Conservation (phyloP, 1,140 invertebrate genomes). For the Pemphigus obesinymphae region DNA sequence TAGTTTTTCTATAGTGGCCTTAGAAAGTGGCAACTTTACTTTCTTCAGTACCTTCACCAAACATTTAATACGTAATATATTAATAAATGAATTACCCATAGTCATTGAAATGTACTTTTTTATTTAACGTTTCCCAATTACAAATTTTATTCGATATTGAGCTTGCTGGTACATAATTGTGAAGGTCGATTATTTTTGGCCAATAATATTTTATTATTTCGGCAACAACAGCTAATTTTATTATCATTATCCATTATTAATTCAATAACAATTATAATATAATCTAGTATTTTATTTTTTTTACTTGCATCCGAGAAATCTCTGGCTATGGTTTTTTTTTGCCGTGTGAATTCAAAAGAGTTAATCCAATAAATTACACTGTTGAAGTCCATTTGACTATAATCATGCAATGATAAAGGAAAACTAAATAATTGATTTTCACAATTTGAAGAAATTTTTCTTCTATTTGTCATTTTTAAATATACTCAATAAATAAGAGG, state of each 20-base stretch:
- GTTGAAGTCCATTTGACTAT: neutral
- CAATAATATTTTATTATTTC: constrained; percentile 69
- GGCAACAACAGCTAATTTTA: constrained; percentile 59
- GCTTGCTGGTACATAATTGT: constrained; percentile 67
- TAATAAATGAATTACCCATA: neutral
- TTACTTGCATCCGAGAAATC: constrained; percentile 71
- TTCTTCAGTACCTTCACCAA: constrained; percentile 6
- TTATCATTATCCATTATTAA: too few relatives aligned
- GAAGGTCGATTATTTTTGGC: constrained; percentile 66
- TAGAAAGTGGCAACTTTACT: neutral
- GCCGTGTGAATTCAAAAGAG: constrained; percentile 58
- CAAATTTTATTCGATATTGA: constrained; percentile 63
- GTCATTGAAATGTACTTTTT: constrained; percentile 54
- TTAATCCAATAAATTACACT: constrained; percentile 52
- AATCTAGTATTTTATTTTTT: too few relatives aligned
- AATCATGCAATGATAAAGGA: neutral
- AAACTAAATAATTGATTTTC: neutral
- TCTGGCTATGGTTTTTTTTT: too few relatives aligned
- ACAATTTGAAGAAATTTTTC: neutral
- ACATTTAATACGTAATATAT: neutral
- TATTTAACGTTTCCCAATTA: constrained; percentile 71
- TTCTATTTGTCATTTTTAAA: too few relatives aligned
- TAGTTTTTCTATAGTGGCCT: neutral
- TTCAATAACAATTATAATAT: too few relatives aligned
- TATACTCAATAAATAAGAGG: neutral